phyloP scores from a whole-genome alignment of 2,888 invertebrate species.

The Nymphalis c-album region DNA sequence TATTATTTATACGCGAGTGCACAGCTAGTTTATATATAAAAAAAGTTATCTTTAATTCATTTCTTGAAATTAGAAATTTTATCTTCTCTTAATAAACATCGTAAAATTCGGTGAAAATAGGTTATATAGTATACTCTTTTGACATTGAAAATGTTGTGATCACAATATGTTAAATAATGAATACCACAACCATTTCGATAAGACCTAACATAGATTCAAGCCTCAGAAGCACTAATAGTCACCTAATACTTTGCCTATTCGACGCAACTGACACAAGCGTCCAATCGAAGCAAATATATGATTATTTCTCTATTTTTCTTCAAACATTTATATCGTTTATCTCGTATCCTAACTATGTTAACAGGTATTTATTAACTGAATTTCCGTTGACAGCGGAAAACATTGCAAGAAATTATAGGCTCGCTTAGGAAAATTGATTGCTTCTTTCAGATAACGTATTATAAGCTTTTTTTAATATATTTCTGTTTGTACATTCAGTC shows the following conservation, averaged over 20 bases:
- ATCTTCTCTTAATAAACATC: too few species aligned
- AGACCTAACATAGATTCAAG: background rate
- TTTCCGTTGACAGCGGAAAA: slow-evolving; percentile 2
- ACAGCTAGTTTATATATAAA: too few species aligned
- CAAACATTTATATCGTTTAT: slow-evolving; percentile 12
- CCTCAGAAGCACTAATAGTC: slow-evolving; percentile 17
- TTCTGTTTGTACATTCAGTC: background rate
- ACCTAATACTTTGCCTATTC: slow-evolving; percentile 25
- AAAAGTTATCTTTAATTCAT: too few species aligned
- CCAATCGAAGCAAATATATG: slow-evolving; percentile 21
- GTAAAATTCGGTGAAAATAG: too few species aligned
- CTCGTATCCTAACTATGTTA: slow-evolving; percentile 7
- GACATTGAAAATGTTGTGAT: too few species aligned
- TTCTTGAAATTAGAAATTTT: too few species aligned
- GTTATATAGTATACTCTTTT: too few species aligned
- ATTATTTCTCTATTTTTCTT: slow-evolving; percentile 25
- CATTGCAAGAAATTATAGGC: slow-evolving; percentile 3
- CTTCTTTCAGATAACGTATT: background rate
- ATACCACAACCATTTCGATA: slow-evolving; percentile 16
- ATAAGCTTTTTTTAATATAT: background rate
- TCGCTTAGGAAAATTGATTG: slow-evolving; percentile 10
- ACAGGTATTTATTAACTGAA: slow-evolving; percentile 19
- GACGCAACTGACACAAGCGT: slow-evolving; percentile 33
- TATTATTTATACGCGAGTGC: too few species aligned
- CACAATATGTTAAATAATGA: background rate